Evolutionary conservation across 2,888 invertebrate genomes (phyloP), one percentile per base, ranked within the genome.

Genomic region (Eretmocerus hayati): DNA sequence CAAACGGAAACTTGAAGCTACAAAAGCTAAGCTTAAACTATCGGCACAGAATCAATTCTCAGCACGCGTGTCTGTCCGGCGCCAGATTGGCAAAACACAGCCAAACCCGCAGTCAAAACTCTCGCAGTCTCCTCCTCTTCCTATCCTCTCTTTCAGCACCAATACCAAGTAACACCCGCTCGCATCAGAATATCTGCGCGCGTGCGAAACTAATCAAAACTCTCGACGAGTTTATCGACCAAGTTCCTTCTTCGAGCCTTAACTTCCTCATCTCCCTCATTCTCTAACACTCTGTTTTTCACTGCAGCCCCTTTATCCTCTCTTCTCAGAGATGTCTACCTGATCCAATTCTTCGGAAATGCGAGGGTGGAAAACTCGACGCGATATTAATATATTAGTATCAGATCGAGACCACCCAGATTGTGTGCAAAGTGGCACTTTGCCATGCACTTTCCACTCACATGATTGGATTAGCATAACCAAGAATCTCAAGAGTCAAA

Each of bases 31-130:
- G n/a, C n/a, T n/a, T n/a, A n/a, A n/a, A n/a, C n/a, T n/a, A n/a
- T n/a, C n/a, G n/a, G n/a, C n/a, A n/a, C n/a, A n/a, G n/a, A n/a
- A n/a, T n/a, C n/a, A n/a, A n/a, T n/a, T n/a, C n/a, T n/a, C n/a
- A n/a, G 26, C 11, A 11, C 26, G 32, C 31, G 30, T 49, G 43
- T 46, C 43, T 46, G 49, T 52, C 52, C 49, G 53, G 53, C 53
- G 49, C 52, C 52, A 46, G 26, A 20, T 21, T 18, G n/a, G 33
- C 32, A 42, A 52, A 52, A 52, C 39, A 52, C 26, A 30, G 16
- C 38, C 13, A 22, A 20, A 11, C 19, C 13, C 31, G 26, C 21
- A 48, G 52, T 48, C 52, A 45, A 52, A 52, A 52, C 48, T 46
- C 18, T 11, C 26, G n/a, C n/a, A n/a, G n/a, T n/a, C n/a, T n/a